Evolutionary conservation across 2,797 vertebrate genomes (phyloP), one percentile per base, ranked within the genome.

Genomic region (Gymnothorax reevesii): DNA sequence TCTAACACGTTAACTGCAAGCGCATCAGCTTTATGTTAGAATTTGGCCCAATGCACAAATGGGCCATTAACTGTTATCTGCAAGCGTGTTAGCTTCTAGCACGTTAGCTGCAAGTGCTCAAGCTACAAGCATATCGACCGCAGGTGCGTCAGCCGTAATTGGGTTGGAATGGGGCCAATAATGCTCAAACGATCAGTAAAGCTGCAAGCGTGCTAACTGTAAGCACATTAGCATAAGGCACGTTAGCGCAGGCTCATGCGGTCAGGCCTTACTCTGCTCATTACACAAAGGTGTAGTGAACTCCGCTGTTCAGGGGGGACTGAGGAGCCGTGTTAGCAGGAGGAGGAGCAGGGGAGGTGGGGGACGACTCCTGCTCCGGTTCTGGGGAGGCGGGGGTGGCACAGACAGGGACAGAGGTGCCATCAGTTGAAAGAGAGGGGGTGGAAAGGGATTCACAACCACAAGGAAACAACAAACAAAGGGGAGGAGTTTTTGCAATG

Each of bases 281-380:
- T 88, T 95, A 96, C 94, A 96, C 96, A 96, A 96, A 96, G 94
- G 95, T 96, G 95, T 96, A 96, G 95, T 96, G 95, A 93, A 96
- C 94, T 96, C 96, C 96, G 95, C 94, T 96, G 95, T 94, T 94
- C 95, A 96, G 90, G 75, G 94, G 94, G 93, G 93, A 92, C 71
- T 93, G 93, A 92, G 94, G 91, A 92, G 95, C 91, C 88, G 93
- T 92, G 89, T 90, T 90, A 91, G 92, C 92, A 92, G 95, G 75
- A 94, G 95, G 95, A 95, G 95, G 95, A 95, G 94, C 95, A 94
- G 91, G 94, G 95, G 90, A 92, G 92, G 95, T 94, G 94, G 94
- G 90, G 94, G 91, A 91, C 84, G 93, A 94, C 90, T 92, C 94
- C 94, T 95, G 87, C 92, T 94, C 95, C 90, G 95, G 94, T 87